Conservation (phyloP, 2,113 vertebrate species). For the Smithornis capensis region DNA sequence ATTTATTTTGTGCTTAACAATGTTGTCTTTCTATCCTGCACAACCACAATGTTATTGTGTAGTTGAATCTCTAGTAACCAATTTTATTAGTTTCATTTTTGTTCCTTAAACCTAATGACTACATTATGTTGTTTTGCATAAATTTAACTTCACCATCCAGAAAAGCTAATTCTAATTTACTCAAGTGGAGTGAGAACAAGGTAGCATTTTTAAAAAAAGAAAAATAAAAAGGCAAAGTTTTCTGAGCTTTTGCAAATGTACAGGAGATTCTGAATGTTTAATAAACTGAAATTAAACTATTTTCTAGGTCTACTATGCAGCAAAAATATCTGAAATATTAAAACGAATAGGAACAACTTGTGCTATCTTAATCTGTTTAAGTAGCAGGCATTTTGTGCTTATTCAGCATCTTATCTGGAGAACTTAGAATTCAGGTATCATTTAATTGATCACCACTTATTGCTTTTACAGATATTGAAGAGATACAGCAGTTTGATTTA, state of each 20-base stretch:
- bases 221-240: not conserved
- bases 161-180: not conserved
- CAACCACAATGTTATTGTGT: not conserved
- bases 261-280: not conserved
- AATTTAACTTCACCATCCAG: not conserved
- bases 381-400: not conserved
- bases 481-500: conserved; percentile 43
- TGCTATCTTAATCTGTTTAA: not conserved
- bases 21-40: not conserved
- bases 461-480: not conserved
- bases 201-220: not conserved
- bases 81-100: not conserved
- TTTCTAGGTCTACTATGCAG: not conserved
- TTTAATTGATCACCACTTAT: conserved; percentile 31
- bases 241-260: not conserved
- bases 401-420: not conserved
- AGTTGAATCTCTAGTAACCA: not conserved
- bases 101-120: not conserved
- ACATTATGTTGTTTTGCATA: not conserved
- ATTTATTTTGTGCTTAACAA: not conserved
- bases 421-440: not conserved
- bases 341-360: not conserved
- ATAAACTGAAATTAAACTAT: not conserved
- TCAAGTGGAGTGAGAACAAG: not conserved
- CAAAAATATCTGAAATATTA: not conserved